These are phyloP conservation scores for Peromyscus attwateri DNA, from an alignment of 2,797 vertebrate species.

Conservation along the genomic window DNA sequence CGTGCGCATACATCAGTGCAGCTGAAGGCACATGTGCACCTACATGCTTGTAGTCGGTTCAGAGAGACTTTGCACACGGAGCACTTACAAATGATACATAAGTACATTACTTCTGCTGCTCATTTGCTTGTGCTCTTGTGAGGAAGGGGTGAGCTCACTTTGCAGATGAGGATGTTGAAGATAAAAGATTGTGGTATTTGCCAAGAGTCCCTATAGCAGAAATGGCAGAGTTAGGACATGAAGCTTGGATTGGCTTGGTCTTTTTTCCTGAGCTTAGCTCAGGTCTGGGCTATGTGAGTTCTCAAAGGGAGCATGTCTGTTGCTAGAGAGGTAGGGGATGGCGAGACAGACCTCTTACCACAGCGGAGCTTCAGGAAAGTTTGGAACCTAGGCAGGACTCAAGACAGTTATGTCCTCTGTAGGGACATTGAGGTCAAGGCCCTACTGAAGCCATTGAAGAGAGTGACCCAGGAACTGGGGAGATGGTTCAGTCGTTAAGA, in stretches of 20 bases:
- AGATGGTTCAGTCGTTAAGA: not conserved
- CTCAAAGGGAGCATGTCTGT: not conserved
- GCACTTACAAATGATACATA: not conserved
- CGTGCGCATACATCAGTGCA: accelerated
- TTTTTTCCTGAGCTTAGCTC: too few species aligned
- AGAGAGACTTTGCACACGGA: not conserved
- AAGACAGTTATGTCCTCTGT: not conserved
- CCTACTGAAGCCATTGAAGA: not conserved
- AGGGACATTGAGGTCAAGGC: not conserved
- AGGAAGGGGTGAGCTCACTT: not conserved
- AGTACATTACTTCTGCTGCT: too few species aligned
- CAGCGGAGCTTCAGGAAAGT: not conserved
- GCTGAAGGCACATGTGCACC: not conserved
- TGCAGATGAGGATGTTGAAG: not conserved
- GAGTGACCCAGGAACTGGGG: not conserved
- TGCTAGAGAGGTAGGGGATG: not conserved
- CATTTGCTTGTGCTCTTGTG: too few species aligned
- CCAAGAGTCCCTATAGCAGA: too few species aligned
- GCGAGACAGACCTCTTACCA: too few species aligned
- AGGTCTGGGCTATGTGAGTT: too few species aligned
- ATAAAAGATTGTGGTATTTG: not conserved
- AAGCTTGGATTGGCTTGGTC: not conserved
- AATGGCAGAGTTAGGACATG: not conserved
- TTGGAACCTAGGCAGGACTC: not conserved
- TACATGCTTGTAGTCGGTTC: accelerated